Conservation (phyloP, 1,140 invertebrate genomes). For the Formica exsecta region DNA sequence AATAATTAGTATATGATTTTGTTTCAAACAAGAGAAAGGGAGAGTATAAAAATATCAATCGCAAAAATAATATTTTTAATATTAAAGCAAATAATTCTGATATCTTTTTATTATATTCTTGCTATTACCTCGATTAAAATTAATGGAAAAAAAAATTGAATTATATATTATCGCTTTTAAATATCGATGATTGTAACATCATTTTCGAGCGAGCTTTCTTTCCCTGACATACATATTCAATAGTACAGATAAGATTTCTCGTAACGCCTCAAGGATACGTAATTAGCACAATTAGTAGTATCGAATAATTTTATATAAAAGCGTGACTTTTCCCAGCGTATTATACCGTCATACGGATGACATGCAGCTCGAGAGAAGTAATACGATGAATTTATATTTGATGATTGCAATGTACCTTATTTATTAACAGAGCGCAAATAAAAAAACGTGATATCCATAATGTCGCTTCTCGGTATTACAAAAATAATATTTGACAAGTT, state of each 20-base stretch:
- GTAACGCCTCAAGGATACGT: slow-evolving; percentile 26
- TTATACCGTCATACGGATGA: slow-evolving; percentile 9
- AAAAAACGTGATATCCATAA: not conserved
- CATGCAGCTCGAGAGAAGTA: not conserved
- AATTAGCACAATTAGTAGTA: slow-evolving; percentile 38
- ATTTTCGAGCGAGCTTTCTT: slow-evolving; percentile 43
- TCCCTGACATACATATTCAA: slow-evolving; percentile 49
- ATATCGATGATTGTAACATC: not conserved
- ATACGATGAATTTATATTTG: slow-evolving; percentile 8
- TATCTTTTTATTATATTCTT: not conserved
- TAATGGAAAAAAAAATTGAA: not conserved
- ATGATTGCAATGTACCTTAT: slow-evolving; percentile 13
- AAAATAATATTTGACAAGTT: not conserved
- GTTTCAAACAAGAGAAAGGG: not conserved
- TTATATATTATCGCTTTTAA: slow-evolving; percentile 5
- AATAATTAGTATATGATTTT: not conserved
- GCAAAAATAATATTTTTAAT: not conserved
- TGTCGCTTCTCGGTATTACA: too few relatives aligned
- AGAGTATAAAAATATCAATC: not conserved
- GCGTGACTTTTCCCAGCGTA: not conserved
- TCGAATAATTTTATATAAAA: slow-evolving; percentile 46
- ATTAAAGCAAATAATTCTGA: not conserved
- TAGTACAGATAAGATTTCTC: slow-evolving; percentile 23
- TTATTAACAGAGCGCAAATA: slow-evolving; percentile 1
- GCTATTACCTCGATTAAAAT: not conserved